Conservation (phyloP, 2,888 invertebrate genomes). For the Cerceris ruficornis region DNA sequence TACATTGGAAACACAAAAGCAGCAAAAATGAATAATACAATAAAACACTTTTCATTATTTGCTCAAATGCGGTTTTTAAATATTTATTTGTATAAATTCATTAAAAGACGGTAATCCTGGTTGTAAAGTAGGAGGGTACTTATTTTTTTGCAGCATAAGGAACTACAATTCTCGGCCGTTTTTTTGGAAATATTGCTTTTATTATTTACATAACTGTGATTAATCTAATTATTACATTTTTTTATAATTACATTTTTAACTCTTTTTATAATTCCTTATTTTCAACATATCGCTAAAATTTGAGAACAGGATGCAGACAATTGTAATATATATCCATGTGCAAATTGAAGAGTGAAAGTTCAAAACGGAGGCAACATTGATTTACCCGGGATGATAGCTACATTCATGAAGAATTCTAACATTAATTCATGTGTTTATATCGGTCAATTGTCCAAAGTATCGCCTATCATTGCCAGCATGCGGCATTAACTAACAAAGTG, state of each 20-base stretch:
- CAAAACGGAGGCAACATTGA: not conserved
- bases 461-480: not conserved
- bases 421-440: not conserved
- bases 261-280: too few relatives aligned
- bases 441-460: too few relatives aligned
- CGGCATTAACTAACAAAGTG: not conserved
- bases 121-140: too few relatives aligned
- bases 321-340: not conserved
- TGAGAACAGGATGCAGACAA: not conserved
- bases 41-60: too few relatives aligned
- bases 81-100: too few relatives aligned
- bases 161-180: not conserved
- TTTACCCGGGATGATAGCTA: not conserved
- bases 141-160: too few relatives aligned
- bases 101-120: too few relatives aligned
- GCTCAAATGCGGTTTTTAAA: too few relatives aligned
- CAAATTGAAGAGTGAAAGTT: slow-evolving; percentile 49
- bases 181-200: not conserved
- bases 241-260: not conserved
- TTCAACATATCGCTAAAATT: too few relatives aligned
- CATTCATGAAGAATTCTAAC: not conserved
- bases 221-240: not conserved
- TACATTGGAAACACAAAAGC: too few relatives aligned
- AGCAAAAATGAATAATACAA: too few relatives aligned
- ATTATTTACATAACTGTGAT: not conserved